Percentiles rank a stretch among this genome's conserved stretches.
Evolutionary conservation across 2,797 vertebrate genomes (phyloP).

Genomic region (Sylvia borin): DNA sequence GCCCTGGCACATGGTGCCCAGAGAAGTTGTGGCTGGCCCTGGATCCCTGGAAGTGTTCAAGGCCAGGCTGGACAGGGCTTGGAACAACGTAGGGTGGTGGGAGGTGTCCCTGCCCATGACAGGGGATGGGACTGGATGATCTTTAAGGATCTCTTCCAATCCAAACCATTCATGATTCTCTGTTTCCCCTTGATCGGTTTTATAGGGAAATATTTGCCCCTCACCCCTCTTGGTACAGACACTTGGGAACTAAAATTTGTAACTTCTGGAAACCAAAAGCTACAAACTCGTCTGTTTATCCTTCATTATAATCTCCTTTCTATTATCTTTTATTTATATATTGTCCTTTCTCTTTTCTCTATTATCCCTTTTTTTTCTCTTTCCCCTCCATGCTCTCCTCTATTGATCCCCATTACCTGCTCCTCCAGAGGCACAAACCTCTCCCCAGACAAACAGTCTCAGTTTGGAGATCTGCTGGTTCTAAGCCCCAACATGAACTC

Average conservation of each 20-base stretch:
- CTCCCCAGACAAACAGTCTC: not conserved
- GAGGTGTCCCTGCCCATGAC: not conserved
- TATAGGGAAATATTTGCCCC: not conserved
- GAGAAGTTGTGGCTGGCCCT: not conserved
- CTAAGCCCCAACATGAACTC: not conserved
- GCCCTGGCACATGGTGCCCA: not conserved
- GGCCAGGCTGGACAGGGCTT: accelerated
- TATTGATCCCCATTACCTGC: not conserved
- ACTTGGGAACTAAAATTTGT: not conserved
- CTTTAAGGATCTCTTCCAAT: not conserved
- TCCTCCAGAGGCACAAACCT: not conserved
- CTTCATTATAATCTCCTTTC: not conserved
- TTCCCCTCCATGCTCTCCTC: not conserved
- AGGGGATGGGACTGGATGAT: accelerated
- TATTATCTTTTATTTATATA: not conserved
- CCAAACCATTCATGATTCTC: not conserved
- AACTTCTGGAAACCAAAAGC: not conserved
- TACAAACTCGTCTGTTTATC: not conserved
- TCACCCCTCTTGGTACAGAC: not conserved
- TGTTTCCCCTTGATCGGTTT: not conserved
- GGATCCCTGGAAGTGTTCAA: not conserved
- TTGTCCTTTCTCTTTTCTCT: not conserved
- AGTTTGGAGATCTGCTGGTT: not conserved
- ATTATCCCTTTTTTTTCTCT: not conserved
- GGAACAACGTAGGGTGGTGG: accelerated